Percentiles rank a stretch among this genome's conserved stretches.
Evolutionary conservation across 2,113 vertebrate species (phyloP).

Genomic region (Hemibagrus wyckioides): DNA sequence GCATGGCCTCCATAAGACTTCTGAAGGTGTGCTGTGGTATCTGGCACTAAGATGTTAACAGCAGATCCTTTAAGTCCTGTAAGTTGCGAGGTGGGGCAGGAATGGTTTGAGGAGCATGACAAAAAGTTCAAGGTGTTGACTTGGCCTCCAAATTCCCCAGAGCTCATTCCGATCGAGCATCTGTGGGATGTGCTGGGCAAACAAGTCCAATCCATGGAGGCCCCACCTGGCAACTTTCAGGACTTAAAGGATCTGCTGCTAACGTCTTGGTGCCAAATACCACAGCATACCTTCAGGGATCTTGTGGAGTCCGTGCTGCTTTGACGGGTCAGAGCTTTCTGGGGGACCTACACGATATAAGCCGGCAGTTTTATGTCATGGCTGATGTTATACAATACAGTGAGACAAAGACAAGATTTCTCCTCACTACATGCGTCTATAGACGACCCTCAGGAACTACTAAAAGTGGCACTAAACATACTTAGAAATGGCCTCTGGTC

Average conservation of each 20-base stretch:
- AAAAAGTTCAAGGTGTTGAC: slow-evolving; percentile 1
- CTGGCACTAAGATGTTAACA: not conserved
- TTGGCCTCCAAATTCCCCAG: not conserved
- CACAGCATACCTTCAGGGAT: not conserved
- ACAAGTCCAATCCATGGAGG: not conserved
- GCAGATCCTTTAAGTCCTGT: not conserved
- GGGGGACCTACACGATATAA: not conserved
- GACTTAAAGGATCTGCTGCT: not conserved
- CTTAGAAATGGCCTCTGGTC: slow-evolving; percentile 42
- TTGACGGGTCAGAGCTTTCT: not conserved
- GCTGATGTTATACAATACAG: no score
- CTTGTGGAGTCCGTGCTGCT: not conserved
- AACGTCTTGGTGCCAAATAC: not conserved
- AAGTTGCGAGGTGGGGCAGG: not conserved
- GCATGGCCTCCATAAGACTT: no score
- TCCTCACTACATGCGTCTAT: not conserved
- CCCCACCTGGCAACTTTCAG: not conserved
- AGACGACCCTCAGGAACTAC: not conserved
- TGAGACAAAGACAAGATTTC: not conserved
- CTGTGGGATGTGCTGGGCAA: not conserved
- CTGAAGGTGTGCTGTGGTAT: not conserved
- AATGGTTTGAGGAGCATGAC: not conserved
- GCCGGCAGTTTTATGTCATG: not conserved
- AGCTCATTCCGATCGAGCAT: not conserved
- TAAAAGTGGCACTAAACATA: not conserved